phyloP scores from a whole-genome alignment of 2,888 invertebrate species.

The Hartigia nigra region DNA sequence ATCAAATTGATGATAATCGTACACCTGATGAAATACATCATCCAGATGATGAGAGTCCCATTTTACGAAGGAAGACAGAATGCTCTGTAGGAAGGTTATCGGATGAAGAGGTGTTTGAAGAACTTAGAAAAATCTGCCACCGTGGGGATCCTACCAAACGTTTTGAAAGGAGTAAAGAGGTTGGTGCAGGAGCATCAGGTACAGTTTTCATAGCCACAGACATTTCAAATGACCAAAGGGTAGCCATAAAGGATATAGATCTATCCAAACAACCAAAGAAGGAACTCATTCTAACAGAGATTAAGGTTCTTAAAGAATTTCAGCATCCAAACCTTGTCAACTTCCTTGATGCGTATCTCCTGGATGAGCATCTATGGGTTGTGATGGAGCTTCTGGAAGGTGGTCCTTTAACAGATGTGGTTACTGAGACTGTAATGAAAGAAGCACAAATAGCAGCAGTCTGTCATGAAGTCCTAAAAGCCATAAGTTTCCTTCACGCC shows the following conservation, averaged over 20 bases:
- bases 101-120: constrained; percentile 82
- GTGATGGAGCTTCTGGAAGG: constrained; percentile 96
- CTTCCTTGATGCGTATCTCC: constrained; percentile 92
- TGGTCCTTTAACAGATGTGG: constrained; percentile 96
- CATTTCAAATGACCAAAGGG: constrained; percentile 76
- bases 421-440: constrained; percentile 96
- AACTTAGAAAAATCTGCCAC: constrained; percentile 83
- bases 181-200: constrained; percentile 93
- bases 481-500: constrained; percentile 88
- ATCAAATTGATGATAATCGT: constrained; percentile 38
- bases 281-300: constrained; percentile 95
- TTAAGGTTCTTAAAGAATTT: constrained; percentile 90
- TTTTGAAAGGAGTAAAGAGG: constrained; percentile 84
- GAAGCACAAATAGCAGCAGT: constrained; percentile 97
- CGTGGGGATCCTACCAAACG: constrained; percentile 83
- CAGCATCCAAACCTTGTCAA: constrained; percentile 96
- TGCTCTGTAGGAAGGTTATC: constrained; percentile 69
- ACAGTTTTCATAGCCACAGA: constrained; percentile 92
- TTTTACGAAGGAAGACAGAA: constrained; percentile 72
- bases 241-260: constrained; percentile 97
- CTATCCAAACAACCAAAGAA: constrained; percentile 94
- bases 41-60: constrained; percentile 69
- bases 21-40: constrained; percentile 42
- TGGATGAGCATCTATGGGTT: constrained; percentile 94
- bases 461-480: constrained; percentile 88